Evolutionary conservation across 2,797 vertebrate species (phyloP).

Genomic region (Scolopax rusticola): DNA sequence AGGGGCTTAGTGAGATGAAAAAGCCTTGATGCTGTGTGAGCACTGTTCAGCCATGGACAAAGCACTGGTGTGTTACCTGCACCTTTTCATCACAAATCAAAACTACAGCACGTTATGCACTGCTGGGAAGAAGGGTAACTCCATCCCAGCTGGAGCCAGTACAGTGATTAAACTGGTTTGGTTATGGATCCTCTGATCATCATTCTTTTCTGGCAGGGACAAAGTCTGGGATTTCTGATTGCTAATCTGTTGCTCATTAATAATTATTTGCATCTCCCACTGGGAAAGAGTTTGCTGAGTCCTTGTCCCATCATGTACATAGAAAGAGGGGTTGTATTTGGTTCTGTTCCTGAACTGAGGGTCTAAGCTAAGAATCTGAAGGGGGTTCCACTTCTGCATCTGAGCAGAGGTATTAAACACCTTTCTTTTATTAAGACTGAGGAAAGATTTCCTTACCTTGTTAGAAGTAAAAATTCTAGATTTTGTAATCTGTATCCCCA

Average conservation of each 20-base stretch:
- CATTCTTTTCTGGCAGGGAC: neutral
- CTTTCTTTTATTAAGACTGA: neutral
- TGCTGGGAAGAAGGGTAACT: neutral
- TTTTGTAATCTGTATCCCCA: neutral
- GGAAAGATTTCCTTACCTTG: neutral
- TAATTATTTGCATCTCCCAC: neutral
- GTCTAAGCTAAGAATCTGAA: neutral
- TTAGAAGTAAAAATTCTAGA: neutral
- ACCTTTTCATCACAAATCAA: neutral
- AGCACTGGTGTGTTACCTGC: neutral
- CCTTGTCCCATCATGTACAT: fast-evolving
- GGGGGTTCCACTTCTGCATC: neutral
- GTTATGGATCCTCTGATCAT: neutral
- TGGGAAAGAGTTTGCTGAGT: neutral
- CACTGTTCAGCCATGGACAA: neutral
- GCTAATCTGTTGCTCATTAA: neutral
- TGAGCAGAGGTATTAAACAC: neutral
- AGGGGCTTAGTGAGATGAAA: neutral
- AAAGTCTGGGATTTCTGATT: neutral
- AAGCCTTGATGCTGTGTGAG: neutral
- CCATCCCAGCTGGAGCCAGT: neutral
- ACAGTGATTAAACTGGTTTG: neutral
- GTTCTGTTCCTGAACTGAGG: neutral
- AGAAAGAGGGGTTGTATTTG: neutral
- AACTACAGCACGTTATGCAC: neutral